Evolutionary conservation across 2,888 invertebrate species (phyloP).

Genomic region (Alviniconcha strummeri): DNA sequence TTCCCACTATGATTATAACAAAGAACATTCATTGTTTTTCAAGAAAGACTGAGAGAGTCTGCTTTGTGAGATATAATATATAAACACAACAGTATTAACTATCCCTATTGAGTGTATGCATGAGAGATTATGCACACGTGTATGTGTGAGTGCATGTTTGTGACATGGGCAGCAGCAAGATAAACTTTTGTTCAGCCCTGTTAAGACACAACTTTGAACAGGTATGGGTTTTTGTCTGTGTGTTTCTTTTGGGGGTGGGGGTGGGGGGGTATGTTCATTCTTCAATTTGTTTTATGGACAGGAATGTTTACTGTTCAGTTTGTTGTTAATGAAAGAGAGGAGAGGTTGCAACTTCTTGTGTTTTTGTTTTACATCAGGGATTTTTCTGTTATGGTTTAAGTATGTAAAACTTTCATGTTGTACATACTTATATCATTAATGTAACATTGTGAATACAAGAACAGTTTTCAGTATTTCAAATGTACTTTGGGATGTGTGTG

Average conservation of each 20-base stretch:
- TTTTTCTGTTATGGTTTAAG: background rate
- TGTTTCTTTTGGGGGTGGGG: background rate
- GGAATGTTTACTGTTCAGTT: too few relatives aligned
- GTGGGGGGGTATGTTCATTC: background rate
- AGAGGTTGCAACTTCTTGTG: background rate
- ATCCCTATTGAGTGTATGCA: too few relatives aligned
- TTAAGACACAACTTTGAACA: too few relatives aligned
- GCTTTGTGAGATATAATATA: too few relatives aligned
- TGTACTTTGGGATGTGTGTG: too few relatives aligned
- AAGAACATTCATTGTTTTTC: background rate
- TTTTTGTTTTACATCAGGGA: background rate
- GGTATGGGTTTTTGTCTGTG: too few relatives aligned
- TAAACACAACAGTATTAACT: too few relatives aligned
- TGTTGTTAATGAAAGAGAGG: background rate
- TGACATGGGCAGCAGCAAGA: background rate
- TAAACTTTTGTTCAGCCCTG: too few relatives aligned
- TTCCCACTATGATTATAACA: slow-evolving; percentile 24
- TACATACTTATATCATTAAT: background rate
- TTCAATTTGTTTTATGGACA: background rate
- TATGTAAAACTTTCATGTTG: background rate
- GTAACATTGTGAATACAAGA: background rate
- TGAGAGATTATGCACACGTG: too few relatives aligned
- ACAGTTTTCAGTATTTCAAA: too few relatives aligned
- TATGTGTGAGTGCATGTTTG: background rate
- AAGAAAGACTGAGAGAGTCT: background rate